These are phyloP conservation scores for Dolichotis patagonum DNA, from an alignment of 2,113 vertebrate genomes.

Conservation along the genomic window DNA sequence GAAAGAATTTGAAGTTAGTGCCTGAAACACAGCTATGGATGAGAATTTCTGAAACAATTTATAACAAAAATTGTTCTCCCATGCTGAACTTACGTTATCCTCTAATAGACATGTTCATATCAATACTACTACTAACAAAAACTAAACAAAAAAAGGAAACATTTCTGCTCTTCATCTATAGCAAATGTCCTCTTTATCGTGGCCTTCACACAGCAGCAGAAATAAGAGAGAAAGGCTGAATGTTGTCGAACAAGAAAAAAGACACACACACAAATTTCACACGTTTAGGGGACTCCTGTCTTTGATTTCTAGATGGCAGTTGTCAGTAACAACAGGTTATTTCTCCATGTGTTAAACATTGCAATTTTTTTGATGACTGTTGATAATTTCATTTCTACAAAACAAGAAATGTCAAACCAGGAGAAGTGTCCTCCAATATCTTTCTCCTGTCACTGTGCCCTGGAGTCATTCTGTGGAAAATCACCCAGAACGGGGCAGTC, in stretches of 20 bases:
- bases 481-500: neutral
- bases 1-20: constrained; percentile 40
- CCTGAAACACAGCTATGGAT: neutral
- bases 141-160: neutral
- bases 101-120: neutral
- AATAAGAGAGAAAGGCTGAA: neutral
- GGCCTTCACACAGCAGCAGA: neutral
- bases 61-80: constrained; percentile 12
- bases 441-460: neutral
- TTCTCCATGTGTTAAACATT: neutral
- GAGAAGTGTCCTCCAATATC: neutral
- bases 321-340: constrained; percentile 5
- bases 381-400: constrained; percentile 42
- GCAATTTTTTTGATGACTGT: neutral
- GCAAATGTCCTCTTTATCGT: neutral
- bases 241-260: neutral
- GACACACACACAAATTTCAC: neutral
- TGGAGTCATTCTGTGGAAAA: constrained; percentile 24
- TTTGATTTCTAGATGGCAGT: neutral
- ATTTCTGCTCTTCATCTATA: neutral
- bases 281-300: neutral
- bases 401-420: constrained; percentile 3
- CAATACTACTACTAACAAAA: neutral
- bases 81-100: neutral
- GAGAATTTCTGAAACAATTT: neutral